Conservation (phyloP, 2,888 invertebrate species). For the Cataglyphis livida region DNA sequence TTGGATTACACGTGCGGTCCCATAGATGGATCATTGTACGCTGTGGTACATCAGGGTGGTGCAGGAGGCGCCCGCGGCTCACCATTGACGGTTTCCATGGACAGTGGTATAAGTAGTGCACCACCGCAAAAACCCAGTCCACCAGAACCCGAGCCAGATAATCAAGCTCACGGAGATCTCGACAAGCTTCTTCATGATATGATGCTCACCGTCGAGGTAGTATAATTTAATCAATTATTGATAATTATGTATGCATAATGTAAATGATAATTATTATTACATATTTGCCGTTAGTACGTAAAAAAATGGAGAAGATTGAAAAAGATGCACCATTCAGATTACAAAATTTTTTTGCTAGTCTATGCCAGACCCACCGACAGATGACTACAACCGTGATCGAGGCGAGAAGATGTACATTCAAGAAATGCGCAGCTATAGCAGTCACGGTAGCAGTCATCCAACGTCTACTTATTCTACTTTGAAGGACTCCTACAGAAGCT, state of each 20-base stretch:
- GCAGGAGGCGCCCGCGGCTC: slow-evolving; percentile 88
- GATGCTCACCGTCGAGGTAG: slow-evolving; percentile 95
- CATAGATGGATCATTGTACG: slow-evolving; percentile 96
- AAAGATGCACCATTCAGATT: background rate
- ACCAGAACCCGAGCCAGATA: slow-evolving; percentile 81
- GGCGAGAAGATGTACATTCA: slow-evolving; percentile 82
- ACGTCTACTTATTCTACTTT: slow-evolving; percentile 82
- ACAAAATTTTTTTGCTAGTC: slow-evolving; percentile 74
- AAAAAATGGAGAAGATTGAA: background rate
- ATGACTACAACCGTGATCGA: slow-evolving; percentile 79
- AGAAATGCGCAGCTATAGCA: slow-evolving; percentile 78
- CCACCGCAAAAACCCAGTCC: slow-evolving; percentile 84
- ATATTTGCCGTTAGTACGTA: background rate
- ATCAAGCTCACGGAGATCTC: slow-evolving; percentile 89
- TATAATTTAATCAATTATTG: slow-evolving; percentile 78
- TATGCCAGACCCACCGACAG: slow-evolving; percentile 83
- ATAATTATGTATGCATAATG: background rate
- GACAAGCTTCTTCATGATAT: slow-evolving; percentile 95
- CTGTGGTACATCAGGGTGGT: slow-evolving; percentile 85
- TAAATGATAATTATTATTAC: background rate
- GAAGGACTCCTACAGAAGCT: slow-evolving; percentile 83
- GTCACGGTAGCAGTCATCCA: slow-evolving; percentile 77
- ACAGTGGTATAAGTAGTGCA: slow-evolving; percentile 94
- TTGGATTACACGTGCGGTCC: slow-evolving; percentile 92
- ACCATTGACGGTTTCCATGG: slow-evolving; percentile 95